Evolutionary conservation across 2,797 vertebrate species (phyloP).

Genomic region (Falco naumanni): DNA sequence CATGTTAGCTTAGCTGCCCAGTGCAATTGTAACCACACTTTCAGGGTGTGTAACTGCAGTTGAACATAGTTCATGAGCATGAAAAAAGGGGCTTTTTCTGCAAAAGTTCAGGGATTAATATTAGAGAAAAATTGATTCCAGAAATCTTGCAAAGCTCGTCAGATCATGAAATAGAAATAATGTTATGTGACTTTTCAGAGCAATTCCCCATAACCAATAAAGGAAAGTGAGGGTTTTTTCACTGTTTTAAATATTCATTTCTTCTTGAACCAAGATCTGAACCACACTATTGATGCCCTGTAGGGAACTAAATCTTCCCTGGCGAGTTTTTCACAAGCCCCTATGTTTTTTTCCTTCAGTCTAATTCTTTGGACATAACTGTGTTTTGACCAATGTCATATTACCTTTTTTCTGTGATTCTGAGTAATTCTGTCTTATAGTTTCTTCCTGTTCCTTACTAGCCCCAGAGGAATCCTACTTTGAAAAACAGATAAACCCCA

Average conservation of each 20-base stretch:
- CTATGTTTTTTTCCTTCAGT: neutral
- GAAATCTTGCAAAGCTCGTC: neutral
- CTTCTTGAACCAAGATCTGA: neutral
- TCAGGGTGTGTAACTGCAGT: neutral
- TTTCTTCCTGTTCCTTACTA: neutral
- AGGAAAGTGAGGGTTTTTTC: neutral
- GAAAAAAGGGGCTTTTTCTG: accelerated
- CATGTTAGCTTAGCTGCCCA: neutral
- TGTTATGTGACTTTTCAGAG: neutral
- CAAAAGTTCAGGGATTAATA: neutral
- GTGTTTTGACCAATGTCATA: neutral
- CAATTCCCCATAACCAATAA: neutral
- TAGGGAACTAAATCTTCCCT: neutral
- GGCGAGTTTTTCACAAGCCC: neutral
- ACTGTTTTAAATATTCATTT: neutral
- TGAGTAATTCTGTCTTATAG: neutral
- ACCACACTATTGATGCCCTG: neutral
- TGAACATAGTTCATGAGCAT: neutral
- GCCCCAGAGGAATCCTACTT: neutral
- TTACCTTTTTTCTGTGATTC: neutral
- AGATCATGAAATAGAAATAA: neutral
- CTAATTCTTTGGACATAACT: neutral
- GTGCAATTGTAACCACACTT: neutral
- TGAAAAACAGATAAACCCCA: neutral
- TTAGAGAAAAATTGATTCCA: neutral